phyloP scores from a whole-genome alignment of 2,888 invertebrate species.

The Frankliniella fusca region DNA sequence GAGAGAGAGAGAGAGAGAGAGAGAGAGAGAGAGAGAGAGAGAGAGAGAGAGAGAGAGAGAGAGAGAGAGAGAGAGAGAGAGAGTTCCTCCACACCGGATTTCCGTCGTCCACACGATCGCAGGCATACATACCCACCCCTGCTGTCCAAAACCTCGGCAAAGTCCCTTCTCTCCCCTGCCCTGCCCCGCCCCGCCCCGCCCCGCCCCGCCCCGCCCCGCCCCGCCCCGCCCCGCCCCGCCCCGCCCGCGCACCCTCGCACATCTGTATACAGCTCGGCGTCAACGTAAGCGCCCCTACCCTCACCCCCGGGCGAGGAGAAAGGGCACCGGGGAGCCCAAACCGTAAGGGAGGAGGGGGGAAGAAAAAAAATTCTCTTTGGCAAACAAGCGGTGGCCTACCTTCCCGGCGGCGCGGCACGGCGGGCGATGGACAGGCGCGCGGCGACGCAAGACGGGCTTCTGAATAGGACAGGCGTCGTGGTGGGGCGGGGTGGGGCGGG shows the following conservation, averaged over 20 bases:
- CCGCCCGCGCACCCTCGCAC: neutral
- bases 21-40: too few relatives aligned
- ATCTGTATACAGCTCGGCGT: neutral
- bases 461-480: too few relatives aligned
- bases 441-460: neutral
- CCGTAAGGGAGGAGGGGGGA: neutral
- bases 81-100: neutral
- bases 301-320: neutral
- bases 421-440: neutral
- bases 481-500: neutral
- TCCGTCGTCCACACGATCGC: constrained; percentile 13
- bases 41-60: too few relatives aligned
- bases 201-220: neutral
- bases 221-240: neutral
- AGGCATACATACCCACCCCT: neutral
- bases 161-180: neutral
- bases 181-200: neutral
- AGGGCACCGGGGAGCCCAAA: neutral
- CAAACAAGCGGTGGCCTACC: too few relatives aligned
- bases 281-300: neutral
- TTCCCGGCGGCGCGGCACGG: neutral
- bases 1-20: too few relatives aligned
- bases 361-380: neutral
- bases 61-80: too few relatives aligned
- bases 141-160: neutral